phyloP scores from a whole-genome alignment of 2,113 vertebrate species.

The Chitala chitala region DNA sequence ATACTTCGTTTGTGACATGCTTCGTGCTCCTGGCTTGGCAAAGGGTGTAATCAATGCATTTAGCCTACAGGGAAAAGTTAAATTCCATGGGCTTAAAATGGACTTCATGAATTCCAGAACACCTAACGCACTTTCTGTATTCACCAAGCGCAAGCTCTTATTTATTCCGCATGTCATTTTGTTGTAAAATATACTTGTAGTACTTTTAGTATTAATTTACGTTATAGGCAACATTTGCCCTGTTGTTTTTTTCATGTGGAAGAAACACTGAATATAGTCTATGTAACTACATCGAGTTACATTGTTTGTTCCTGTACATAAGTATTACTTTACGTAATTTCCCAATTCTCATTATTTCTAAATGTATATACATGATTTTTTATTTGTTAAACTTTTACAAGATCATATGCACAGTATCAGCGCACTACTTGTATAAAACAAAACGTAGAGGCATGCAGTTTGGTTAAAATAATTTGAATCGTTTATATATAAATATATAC shows the following conservation, averaged over 20 bases:
- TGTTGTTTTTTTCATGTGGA: conserved; percentile 63
- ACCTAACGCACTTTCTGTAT: conserved; percentile 91
- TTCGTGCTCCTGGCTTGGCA: conserved; percentile 13
- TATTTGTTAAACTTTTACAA: conserved; percentile 42
- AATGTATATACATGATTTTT: conserved; percentile 64
- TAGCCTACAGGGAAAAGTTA: background rate
- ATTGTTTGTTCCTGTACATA: conserved; percentile 49
- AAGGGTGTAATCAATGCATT: background rate
- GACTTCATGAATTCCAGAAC: conserved; percentile 50
- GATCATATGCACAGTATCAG: conserved; percentile 59
- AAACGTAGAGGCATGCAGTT: conserved; percentile 54
- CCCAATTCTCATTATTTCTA: conserved; percentile 86
- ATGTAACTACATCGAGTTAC: conserved; percentile 64
- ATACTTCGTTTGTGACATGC: too few relatives aligned
- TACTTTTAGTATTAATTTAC: conserved; percentile 48
- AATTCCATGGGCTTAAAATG: background rate
- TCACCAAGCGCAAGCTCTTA: conserved; percentile 75
- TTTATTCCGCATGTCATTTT: conserved; percentile 81
- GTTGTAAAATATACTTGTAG: conserved; percentile 70
- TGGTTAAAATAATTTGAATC: conserved; percentile 42
- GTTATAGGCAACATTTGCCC: conserved; percentile 98
- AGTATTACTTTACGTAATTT: too few relatives aligned
- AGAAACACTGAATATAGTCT: conserved; percentile 55
- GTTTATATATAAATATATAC: conserved; percentile 19
- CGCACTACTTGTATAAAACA: conserved; percentile 76